A percentile compares a stretch with the other conserved stretches of the same genome.
These are phyloP conservation scores for Ennomos fuscantarius DNA, from an alignment of 2,888 invertebrate species.

Conservation along the genomic window DNA sequence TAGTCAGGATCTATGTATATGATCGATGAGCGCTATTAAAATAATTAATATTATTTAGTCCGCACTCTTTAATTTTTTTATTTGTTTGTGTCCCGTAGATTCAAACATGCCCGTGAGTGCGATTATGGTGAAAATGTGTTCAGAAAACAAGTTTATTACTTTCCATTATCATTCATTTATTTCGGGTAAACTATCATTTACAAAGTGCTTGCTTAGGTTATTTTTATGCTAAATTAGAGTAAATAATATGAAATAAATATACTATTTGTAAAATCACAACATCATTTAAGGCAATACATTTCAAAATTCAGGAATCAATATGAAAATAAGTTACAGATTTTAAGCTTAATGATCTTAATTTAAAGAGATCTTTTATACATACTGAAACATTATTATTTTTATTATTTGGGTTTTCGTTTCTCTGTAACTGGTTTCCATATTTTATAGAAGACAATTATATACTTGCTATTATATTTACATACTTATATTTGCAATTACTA, in stretches of 20 bases:
- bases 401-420: not conserved
- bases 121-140: not conserved
- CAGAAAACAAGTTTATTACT: constrained; percentile 34
- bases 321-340: constrained; percentile 17
- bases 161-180: constrained; percentile 64
- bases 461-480: not conserved
- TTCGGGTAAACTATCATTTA: constrained; percentile 65
- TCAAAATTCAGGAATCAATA: not conserved
- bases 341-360: constrained; percentile 11
- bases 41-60: no score
- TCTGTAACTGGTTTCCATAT: constrained; percentile 6
- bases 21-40: no score
- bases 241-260: constrained; percentile 66
- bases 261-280: constrained; percentile 67
- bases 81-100: no score
- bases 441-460: not conserved
- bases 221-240: constrained; percentile 37
- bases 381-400: no score
- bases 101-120: no score
- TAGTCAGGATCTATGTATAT: no score
- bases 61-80: no score
- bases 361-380: constrained; percentile 3
- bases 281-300: constrained; percentile 60
- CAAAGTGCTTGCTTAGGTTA: constrained; percentile 57
- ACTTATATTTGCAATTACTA: constrained; percentile 1